Base-by-base conservation (phyloP, 2,888 invertebrate species). In the Oeneis ivallda region DNA sequence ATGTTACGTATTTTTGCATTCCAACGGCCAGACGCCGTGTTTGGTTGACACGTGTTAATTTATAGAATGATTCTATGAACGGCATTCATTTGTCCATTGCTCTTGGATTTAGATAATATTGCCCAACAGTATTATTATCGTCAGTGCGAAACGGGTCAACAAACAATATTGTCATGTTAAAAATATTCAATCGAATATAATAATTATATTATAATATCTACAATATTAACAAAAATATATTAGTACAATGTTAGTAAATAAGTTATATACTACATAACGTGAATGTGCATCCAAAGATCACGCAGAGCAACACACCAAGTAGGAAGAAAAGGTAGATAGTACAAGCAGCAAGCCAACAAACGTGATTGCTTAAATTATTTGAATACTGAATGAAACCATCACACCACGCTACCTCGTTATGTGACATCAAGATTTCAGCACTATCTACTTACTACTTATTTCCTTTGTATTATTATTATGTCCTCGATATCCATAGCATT, bases 361-460 rank as follows among this genome's bases (percentile, higher is more conserved):
- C 61, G 70, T 49, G 63, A 59, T 60, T 53, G 54, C 65, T 67
- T 66, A 67, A 65, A 34, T 53, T 60, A 52, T 50, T 66, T 63
- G 64, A 72, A 74, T 72, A 78, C 75, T 80, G 71, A 82, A 80
- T 84, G 84, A 85, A 83, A 87, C 86, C 85, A 85, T 81, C 80
- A 87, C 87, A 87, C 86, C 88, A 86, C 85, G 83, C 87, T 86
- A 88, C 87, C 86, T 85, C 78, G 79, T 81, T 83, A 85, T 75
- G 79, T 84, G 82, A 88, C 85, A 87, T 80, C 85, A 80, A 86
- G 70, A 80, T 76, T 78, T 71, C 76, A 79, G 74, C 79, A 76
- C 81, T 86, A 87, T 76, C 75, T 79, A 81, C 89, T 87, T 85
- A 88, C 85, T 78, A 82, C 76, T 76, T 77, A 82, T 80, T 69